Base-by-base conservation (phyloP, 2,888 invertebrate species). In the Lymantria monacha region DNA sequence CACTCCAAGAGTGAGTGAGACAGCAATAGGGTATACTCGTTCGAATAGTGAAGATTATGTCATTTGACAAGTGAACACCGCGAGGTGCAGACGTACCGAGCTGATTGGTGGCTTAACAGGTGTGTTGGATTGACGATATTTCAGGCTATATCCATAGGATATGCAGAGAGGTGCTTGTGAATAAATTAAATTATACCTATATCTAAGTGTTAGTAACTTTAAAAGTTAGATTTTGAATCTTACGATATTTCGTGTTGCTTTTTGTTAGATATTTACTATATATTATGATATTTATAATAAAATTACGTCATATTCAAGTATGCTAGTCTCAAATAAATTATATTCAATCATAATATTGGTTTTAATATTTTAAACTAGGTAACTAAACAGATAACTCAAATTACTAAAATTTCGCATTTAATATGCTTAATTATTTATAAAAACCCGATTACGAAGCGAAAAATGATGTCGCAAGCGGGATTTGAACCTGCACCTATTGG, bases 11-110 rank as follows among this genome's bases (percentile, higher is more conserved):
- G 58, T 51, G 70, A 81, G 59, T 63, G 77, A 75, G 74, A 76
- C 44, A 63, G 63, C 59, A 59, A 66, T 47, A 74, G 71, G 76
- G 66, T 65, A 51, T 69, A 58, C 56, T 47, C 62, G 61, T 62
- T 69, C 63, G 73, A 68, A 68, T 75, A 76, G 79, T 80, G 80
- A 73, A 57, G 62, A 63, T 60, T 58, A 46, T 9, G 40, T 63
- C 69, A 80, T 55, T 72, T 15, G 37, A 51, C 22, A 49, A 51
- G 51, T 53, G 51, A 48, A 55, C 53, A 47, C 60, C 62, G 61
- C 41, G 56, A 48, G 15, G 55, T 49, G 57, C 58, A 59, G 72
- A 76, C 76, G 75, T 75, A 61, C 46, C 49, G 38, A 47, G 52
- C 58, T 58, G 50, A 44, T 49, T 51, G 42, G 44, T 50, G 50